Base-by-base conservation (phyloP, 2,797 vertebrate species). In the Spheniscus humboldti region DNA sequence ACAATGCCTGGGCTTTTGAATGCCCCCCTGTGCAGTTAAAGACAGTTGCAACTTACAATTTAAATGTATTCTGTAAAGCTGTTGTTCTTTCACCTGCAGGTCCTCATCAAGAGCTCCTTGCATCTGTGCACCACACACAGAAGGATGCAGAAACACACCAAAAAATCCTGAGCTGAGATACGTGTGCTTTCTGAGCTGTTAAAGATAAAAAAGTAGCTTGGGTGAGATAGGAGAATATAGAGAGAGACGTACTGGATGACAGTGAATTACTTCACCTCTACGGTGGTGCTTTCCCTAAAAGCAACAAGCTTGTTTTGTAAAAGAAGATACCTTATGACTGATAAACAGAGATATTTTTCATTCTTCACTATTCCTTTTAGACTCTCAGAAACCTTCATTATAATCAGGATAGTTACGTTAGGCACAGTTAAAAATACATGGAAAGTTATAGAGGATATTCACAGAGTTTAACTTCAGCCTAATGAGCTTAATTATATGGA, bases 341-440 rank as follows among this genome's bases (percentile, higher is more conserved):
- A 52, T 63, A 71, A 74, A 66, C 24, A 79, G 33, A 85, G 7
- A 37, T 50, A 31, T 18, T 52, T 13, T n/a, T 75, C 4, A 37
- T 75, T 60, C 37, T 37, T 86, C 47, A 33, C 12, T 52, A 23
- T 72, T 75, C 13, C 8, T 82, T 91, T 85, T 63, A 86, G 64
- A 93, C 47, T 73, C 80, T 76, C 43, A 86, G 47, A 93, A 92
- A 48, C 9, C 18, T 84, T 62, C 37, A n/a, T 67, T 74, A 43
- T 31, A 62, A 87, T 91, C 64, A 73, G 8, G 23, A 62, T 62
- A 50, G 56, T 71, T 88, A 52, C 1, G 1, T 41, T 50, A 69
- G 39, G n/a, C 14, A 72, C 7, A n/a, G 11, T 59, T 85, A 55
- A 86, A 93, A 96, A 81, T 31, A 83, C 14, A 23, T 28, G 15